Base-by-base conservation (phyloP, 2,888 invertebrate genomes). In the Philaethria dido region DNA sequence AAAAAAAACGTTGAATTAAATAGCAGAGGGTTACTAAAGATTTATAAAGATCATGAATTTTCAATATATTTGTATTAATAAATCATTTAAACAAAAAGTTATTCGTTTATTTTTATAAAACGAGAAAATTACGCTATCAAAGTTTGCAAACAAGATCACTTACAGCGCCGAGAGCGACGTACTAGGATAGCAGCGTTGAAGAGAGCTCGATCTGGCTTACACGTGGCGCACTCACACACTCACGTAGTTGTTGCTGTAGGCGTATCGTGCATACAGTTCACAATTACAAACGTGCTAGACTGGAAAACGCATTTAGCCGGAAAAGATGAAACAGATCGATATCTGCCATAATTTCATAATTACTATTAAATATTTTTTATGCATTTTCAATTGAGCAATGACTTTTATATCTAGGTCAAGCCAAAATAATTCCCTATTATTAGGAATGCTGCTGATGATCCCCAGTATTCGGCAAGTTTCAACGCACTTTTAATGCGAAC, bases 251-350 rank as follows among this genome's bases (percentile, higher is more conserved):
- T 62, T 59, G 70, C 59, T 71, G 71, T 74, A 70, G 69, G 64
- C 61, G 69, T 69, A 72, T 69, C 69, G 74, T 76, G 77, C 65
- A 74, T 71, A 77, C 68, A 67, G 67, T 73, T 62, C 74, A 76
- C 77, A 77, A 75, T 80, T 83, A 86, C 82, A 87, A 77, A 80
- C 80, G 82, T 84, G 83, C 78, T 75, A 84, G 85, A 86, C 84
- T 84, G 85, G 86, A 84, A 88, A 87, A 86, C 78, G 82, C 82
- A 80, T 85, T 86, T 85, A 81, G 76, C 78, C 79, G 84, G 84
- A 84, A 88, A 87, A 87, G 81, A 84, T 84, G 78, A 78, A 77
- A 81, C 75, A 80, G 80, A 82, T 86, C 84, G 78, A 86, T 86
- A 81, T 45, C 45, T 68, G 36, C 16, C 39, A 70, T 64, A 62